These are phyloP conservation scores for Amphimedon queenslandica DNA, from an alignment of 37 sponge, comb jelly and placozoan genomes.

Conservation along the genomic window DNA sequence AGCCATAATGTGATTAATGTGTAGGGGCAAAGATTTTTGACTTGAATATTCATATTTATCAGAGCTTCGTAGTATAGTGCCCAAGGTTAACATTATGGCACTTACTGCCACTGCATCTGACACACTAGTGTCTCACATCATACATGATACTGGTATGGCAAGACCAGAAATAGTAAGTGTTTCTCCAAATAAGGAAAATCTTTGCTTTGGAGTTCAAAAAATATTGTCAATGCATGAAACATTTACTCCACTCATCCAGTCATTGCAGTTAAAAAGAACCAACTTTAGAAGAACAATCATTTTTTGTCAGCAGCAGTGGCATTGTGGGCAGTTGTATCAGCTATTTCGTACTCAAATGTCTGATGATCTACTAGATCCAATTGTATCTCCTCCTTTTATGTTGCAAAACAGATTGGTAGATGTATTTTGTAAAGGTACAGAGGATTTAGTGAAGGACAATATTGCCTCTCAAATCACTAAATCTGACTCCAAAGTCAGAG, in stretches of 20 bases:
- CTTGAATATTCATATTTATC: not conserved
- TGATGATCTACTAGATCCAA: not conserved
- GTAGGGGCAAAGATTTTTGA: not conserved
- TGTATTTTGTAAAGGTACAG: not conserved
- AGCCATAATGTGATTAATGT: not conserved
- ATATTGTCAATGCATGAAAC: not conserved
- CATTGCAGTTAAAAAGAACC: not conserved
- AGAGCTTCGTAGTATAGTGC: not conserved
- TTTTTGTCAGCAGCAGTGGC: not conserved
- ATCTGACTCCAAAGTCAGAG: not conserved
- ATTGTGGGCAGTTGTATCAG: not conserved
- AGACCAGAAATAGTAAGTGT: not conserved
- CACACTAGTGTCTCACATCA: not conserved
- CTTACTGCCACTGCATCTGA: not conserved
- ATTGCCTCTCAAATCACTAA: not conserved
- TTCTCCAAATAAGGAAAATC: too few species aligned
- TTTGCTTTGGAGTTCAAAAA: not conserved
- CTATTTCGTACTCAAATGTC: not conserved
- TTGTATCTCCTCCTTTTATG: not conserved
- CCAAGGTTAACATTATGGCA: not conserved
- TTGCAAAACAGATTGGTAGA: not conserved
- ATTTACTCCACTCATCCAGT: not conserved
- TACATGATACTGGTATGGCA: not conserved
- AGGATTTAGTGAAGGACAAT: not conserved
- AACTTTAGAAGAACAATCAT: not conserved